phyloP scores from a whole-genome alignment of 2,888 invertebrate species.

The Lasius fuliginosus region DNA sequence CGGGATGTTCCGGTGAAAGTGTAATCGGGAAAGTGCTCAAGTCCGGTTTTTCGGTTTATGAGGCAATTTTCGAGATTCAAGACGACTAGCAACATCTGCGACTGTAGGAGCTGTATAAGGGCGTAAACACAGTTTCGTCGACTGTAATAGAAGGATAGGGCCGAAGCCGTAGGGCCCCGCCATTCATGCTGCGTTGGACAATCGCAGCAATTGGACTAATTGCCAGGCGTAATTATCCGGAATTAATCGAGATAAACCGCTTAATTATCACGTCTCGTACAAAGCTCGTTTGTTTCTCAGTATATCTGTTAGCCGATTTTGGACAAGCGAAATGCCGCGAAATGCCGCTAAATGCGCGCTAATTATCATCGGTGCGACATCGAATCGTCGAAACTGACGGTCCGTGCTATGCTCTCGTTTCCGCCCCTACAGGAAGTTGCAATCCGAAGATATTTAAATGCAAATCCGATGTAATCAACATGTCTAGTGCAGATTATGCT shows the following conservation, averaged over 20 bases:
- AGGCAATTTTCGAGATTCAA: constrained; percentile 48
- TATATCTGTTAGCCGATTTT: constrained; percentile 59
- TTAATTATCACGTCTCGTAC: constrained; percentile 73
- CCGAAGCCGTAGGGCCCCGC: constrained; percentile 44
- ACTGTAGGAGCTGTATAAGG: constrained; percentile 35
- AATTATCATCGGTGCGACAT: constrained; percentile 32
- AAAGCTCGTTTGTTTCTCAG: constrained; percentile 62
- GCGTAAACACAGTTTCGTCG: constrained; percentile 59
- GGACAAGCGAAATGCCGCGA: constrained; percentile 24
- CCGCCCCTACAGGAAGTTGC: background rate
- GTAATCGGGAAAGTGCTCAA: constrained; percentile 15
- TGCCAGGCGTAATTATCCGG: constrained; percentile 77
- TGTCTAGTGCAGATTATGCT: constrained; percentile 1
- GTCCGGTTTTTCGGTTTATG: constrained; percentile 39
- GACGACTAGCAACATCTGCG: constrained; percentile 4
- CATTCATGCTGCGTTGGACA: constrained; percentile 56
- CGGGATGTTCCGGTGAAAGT: constrained; percentile 27
- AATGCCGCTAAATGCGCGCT: constrained; percentile 38
- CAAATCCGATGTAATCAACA: constrained; percentile 23
- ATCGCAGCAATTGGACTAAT: constrained; percentile 77
- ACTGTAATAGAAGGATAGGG: constrained; percentile 47
- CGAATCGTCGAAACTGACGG: constrained; percentile 22
- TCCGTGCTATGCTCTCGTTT: background rate
- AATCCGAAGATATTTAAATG: constrained; percentile 38
- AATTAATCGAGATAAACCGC: constrained; percentile 81